Base-by-base conservation (phyloP, 2,888 invertebrate species). In the Brachynemurus nebulosus region DNA sequence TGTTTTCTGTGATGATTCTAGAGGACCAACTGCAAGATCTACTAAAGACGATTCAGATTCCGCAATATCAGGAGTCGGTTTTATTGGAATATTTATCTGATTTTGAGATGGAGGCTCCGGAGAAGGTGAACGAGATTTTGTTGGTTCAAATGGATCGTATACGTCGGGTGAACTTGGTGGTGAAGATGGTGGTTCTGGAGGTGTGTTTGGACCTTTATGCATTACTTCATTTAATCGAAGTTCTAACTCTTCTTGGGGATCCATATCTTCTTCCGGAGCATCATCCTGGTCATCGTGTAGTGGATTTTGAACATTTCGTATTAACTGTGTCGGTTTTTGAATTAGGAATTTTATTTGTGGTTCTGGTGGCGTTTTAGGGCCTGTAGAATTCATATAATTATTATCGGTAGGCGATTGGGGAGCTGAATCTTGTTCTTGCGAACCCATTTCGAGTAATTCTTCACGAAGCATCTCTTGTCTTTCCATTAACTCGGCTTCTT, bases 121-220 rank as follows among this genome's bases (percentile, higher is more conserved):
- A 1, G 78, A 75, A 1, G 74, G 76, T 11, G 80, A 79, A 16
- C 80, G 67, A 1, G 88, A 86, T 61, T 86, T 85, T 7, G 90
- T 89, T 1, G 90, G 90, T 64, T 90, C 89, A 63, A 88, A 90
- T 2, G 90, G 90, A 75, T 90, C 89, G 63, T 90, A 90, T 3
- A 80, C 86, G 62, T 86, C 86, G 1, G 85, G 85, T 11, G 84
- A 78, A 48, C 77, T 77, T 1, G 77, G 78, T 1, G 77, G 76
- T 6, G 78, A 77, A 46, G 72, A 73, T 41, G 78, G 79, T 1
- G 76, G 76, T 51, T 76, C 77, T 0, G 76, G 76, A 1, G 81
- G 81, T 4, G 82, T 82, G 56, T 81, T 81, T 0, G 82, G 82
- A 0, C 81, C 81, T 55, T 75, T 76, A 52, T 74, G 72, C 47